Percentiles rank a stretch among this genome's conserved stretches.
Evolutionary conservation across 2,797 vertebrate genomes (phyloP).

Genomic region (Rhinoraja longicauda): DNA sequence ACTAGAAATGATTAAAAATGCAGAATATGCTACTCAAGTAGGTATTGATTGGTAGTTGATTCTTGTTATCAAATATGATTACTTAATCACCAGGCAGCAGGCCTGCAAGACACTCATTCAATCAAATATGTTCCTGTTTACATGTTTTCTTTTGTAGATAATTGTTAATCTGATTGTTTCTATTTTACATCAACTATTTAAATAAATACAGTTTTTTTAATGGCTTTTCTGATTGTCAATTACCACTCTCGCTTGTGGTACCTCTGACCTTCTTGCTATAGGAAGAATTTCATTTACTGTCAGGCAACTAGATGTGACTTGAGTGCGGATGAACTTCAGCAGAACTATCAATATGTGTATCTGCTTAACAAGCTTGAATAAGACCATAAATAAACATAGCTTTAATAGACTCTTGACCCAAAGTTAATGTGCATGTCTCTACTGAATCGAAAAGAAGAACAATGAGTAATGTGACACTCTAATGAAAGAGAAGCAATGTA

Average conservation of each 20-base stretch:
- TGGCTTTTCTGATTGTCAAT: slow-evolving; percentile 4
- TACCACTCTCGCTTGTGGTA: not conserved
- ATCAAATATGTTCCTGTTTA: not conserved
- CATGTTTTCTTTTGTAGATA: not conserved
- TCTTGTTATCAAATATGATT: not conserved
- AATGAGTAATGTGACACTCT: slow-evolving; percentile 35
- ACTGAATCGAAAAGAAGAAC: slow-evolving; percentile 30
- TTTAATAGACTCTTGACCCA: slow-evolving; percentile 34
- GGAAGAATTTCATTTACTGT: slow-evolving; percentile 33
- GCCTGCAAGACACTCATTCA: not conserved
- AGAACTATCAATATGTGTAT: slow-evolving; percentile 8
- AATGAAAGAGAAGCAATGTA: slow-evolving; percentile 29
- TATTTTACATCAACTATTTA: slow-evolving; percentile 16
- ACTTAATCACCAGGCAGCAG: not conserved
- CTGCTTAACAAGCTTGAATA: slow-evolving; percentile 30
- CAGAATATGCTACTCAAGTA: not conserved
- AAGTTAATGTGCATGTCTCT: slow-evolving; percentile 23
- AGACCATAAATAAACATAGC: slow-evolving; percentile 34
- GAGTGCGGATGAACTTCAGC: slow-evolving; percentile 4
- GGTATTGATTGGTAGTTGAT: not conserved
- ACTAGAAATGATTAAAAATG: not conserved
- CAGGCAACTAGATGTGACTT: slow-evolving; percentile 34
- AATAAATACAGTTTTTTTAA: slow-evolving; percentile 30
- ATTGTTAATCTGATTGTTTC: not conserved
- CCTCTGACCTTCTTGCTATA: not conserved